phyloP scores from a whole-genome alignment of 2,888 invertebrate genomes.

The Lamproptera curius region DNA sequence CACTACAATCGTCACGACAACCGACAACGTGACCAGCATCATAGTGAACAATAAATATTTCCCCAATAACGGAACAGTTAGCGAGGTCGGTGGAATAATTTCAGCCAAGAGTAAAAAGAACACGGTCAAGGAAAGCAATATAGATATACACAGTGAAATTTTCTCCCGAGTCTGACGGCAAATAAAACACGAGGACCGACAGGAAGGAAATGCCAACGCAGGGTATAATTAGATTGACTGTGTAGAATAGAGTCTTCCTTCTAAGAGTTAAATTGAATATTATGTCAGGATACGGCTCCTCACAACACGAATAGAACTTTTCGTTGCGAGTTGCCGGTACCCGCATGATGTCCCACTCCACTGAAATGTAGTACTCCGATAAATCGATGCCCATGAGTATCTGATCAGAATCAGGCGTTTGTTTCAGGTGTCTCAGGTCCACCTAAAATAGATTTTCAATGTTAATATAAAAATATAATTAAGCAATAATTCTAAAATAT shows the following conservation, averaged over 20 bases:
- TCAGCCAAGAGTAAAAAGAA: slow-evolving; percentile 95
- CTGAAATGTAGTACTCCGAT: slow-evolving; percentile 96
- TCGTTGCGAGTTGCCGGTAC: slow-evolving; percentile 94
- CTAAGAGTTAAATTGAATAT: slow-evolving; percentile 97
- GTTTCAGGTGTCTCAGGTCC: slow-evolving; percentile 92
- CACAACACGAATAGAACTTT: slow-evolving; percentile 97
- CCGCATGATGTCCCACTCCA: slow-evolving; percentile 98
- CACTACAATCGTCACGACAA: slow-evolving; percentile 95
- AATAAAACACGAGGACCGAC: slow-evolving; percentile 97
- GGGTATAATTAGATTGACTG: slow-evolving; percentile 97
- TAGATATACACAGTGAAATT: slow-evolving; percentile 96
- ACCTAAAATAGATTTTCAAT: slow-evolving; percentile 79
- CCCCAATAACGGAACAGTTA: slow-evolving; percentile 93
- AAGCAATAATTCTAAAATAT: too few relatives aligned
- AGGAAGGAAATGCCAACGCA: slow-evolving; percentile 98
- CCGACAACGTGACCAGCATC: slow-evolving; percentile 95
- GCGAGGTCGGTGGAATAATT: slow-evolving; percentile 95
- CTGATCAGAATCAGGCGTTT: slow-evolving; percentile 91
- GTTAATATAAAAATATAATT: too few relatives aligned
- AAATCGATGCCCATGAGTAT: slow-evolving; percentile 95
- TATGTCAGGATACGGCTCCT: slow-evolving; percentile 97
- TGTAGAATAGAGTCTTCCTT: slow-evolving; percentile 97
- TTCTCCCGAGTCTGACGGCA: slow-evolving; percentile 99
- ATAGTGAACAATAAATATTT: slow-evolving; percentile 96
- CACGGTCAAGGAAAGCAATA: slow-evolving; percentile 94